Percentiles rank a stretch among this genome's conserved stretches.
These are phyloP conservation scores for Pseudorhombus dupliciocellatus DNA, from an alignment of 2,113 vertebrate genomes.

Conservation along the genomic window DNA sequence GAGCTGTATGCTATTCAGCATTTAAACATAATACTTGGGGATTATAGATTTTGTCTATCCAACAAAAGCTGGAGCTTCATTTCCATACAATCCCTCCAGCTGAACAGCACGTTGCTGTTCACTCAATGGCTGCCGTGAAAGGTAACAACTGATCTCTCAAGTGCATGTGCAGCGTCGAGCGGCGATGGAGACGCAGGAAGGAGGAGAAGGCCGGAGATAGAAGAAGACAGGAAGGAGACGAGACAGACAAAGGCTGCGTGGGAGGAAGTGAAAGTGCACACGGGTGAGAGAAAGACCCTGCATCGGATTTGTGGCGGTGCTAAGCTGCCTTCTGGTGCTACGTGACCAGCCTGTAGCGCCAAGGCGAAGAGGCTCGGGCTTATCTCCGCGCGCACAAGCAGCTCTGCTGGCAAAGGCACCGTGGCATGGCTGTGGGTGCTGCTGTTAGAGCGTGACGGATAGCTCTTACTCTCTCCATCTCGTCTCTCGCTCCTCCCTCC, in stretches of 20 bases:
- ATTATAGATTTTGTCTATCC: not conserved
- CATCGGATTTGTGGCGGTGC: conserved; percentile 57
- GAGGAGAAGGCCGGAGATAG: not conserved
- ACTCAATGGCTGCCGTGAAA: conserved; percentile 12
- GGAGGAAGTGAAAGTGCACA: conserved; percentile 24
- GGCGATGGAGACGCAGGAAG: not conserved
- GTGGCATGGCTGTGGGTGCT: conserved; percentile 61
- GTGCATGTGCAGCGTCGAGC: conserved; percentile 10
- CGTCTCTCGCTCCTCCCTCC: conserved; percentile 22
- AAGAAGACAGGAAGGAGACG: conserved; percentile 13
- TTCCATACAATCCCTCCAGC: not conserved
- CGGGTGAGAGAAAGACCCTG: conserved; percentile 35
- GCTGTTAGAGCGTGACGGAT: conserved; percentile 64
- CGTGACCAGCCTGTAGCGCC: conserved; percentile 58
- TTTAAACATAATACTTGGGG: not conserved
- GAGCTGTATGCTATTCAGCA: not conserved
- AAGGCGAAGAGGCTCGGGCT: conserved; percentile 63
- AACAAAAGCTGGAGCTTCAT: not conserved
- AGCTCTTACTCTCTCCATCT: conserved; percentile 39
- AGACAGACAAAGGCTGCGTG: conserved; percentile 3
- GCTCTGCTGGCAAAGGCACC: conserved; percentile 66
- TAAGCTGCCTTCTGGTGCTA: conserved; percentile 69
- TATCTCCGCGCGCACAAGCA: conserved; percentile 74
- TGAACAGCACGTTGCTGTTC: conserved; percentile 1
- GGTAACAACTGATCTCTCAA: conserved; percentile 10